A percentile compares a stretch with the other conserved stretches of the same genome.
phyloP scores from a whole-genome alignment of 2,888 invertebrate species.

The Ophraella communa region DNA sequence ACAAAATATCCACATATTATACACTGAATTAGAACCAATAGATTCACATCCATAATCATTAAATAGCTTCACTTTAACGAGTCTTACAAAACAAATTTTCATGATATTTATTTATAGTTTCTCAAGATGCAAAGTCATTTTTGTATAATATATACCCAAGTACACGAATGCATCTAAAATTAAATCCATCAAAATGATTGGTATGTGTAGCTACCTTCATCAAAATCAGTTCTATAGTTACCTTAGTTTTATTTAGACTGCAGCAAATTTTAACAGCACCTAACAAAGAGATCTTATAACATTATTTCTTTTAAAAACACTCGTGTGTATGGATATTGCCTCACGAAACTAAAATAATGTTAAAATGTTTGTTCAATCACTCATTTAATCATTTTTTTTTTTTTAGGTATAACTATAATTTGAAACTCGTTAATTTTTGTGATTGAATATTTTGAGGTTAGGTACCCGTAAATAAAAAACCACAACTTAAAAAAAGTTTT shows the following conservation, averaged over 20 bases:
- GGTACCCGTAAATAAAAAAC: too few species aligned
- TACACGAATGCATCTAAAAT: too few species aligned
- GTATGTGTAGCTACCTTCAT: too few species aligned
- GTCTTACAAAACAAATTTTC: not conserved
- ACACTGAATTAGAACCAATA: conserved; percentile 58
- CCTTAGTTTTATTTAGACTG: too few species aligned
- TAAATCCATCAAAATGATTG: too few species aligned
- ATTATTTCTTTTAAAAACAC: not conserved
- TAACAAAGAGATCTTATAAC: not conserved
- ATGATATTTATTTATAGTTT: not conserved
- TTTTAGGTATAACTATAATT: not conserved
- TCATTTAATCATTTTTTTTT: not conserved
- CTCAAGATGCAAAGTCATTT: too few species aligned
- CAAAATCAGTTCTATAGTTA: too few species aligned
- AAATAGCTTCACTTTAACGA: not conserved
- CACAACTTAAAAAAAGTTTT: too few species aligned
- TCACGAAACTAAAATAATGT: too few species aligned
- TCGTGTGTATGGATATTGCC: not conserved
- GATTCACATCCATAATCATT: conserved; percentile 29
- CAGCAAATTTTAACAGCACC: too few species aligned
- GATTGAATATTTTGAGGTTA: conserved; percentile 1
- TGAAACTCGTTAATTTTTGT: not conserved
- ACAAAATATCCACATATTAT: conserved; percentile 61
- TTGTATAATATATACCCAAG: too few species aligned
- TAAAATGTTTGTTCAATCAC: not conserved